A percentile compares a stretch with the other conserved stretches of the same genome.
These are phyloP conservation scores for Tauraco hartlaubi DNA, from an alignment of 2,797 vertebrate genomes.

Conservation along the genomic window DNA sequence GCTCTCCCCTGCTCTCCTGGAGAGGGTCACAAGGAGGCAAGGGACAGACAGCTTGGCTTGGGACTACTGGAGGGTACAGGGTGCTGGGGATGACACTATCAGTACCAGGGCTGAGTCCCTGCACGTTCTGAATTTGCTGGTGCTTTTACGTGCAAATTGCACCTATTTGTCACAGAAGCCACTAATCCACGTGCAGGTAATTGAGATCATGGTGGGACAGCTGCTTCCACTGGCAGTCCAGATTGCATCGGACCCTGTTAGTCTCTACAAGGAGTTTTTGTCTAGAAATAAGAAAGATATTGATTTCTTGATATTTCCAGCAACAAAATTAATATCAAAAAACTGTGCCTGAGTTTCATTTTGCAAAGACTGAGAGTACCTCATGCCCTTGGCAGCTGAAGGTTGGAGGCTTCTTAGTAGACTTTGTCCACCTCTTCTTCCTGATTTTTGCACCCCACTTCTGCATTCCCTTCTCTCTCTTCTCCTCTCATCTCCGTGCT, in stretches of 20 bases:
- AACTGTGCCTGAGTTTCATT: neutral
- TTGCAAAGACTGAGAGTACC: neutral
- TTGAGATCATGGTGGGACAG: neutral
- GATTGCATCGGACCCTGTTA: accelerated
- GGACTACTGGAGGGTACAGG: neutral
- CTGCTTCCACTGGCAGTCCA: neutral
- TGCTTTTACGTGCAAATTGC: neutral
- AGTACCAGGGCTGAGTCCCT: neutral
- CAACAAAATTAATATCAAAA: neutral
- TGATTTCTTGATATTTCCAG: neutral
- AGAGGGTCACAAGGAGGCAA: neutral
- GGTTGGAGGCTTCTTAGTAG: neutral
- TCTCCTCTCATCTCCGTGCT: neutral
- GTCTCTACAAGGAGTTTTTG: neutral
- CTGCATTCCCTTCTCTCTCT: neutral
- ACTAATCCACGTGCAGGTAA: neutral
- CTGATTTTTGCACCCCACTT: neutral
- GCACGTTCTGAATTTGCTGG: neutral
- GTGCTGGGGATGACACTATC: neutral
- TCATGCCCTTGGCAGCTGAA: neutral
- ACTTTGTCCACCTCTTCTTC: neutral
- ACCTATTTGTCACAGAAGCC: neutral
- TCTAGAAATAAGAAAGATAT: neutral
- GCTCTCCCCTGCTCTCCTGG: neutral
- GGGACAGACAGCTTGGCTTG: neutral